Conservation (phyloP, 1,140 invertebrate genomes). For the Ostrea edulis region DNA sequence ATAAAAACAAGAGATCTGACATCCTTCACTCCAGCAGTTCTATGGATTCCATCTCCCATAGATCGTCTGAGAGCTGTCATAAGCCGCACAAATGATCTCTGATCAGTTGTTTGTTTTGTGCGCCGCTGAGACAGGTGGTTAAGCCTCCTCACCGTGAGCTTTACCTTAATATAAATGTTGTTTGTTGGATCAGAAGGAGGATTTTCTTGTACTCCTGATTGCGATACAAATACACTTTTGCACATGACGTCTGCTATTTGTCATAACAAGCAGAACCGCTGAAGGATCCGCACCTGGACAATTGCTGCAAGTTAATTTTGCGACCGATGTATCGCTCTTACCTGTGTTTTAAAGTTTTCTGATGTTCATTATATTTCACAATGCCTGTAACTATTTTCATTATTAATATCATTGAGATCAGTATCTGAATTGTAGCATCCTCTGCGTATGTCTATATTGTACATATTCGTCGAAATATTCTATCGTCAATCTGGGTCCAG, state of each 20-base stretch:
- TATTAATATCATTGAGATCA: no score
- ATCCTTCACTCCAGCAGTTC: neutral
- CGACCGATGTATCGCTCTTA: no score
- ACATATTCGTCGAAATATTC: no score
- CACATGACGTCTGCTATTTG: slow-evolving; percentile 5
- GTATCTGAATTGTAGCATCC: no score
- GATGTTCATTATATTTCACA: no score
- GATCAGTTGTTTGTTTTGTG: neutral
- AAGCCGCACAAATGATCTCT: slow-evolving; percentile 10
- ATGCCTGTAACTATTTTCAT: no score
- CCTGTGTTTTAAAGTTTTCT: no score
- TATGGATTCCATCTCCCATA: slow-evolving; percentile 14
- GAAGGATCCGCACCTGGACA: neutral
- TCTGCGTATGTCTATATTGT: no score
- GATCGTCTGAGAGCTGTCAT: slow-evolving; percentile 17
- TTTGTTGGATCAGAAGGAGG: neutral
- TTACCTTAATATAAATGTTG: neutral
- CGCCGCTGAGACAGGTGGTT: neutral
- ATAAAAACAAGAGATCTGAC: neutral
- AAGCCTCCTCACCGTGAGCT: neutral
- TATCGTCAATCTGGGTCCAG: no score
- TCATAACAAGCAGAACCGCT: neutral
- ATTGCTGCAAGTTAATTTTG: no score
- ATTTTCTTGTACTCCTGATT: neutral
- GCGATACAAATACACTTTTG: slow-evolving; percentile 24